Evolutionary conservation across 2,888 invertebrate genomes (phyloP).

Genomic region (Spialia ferax): DNA sequence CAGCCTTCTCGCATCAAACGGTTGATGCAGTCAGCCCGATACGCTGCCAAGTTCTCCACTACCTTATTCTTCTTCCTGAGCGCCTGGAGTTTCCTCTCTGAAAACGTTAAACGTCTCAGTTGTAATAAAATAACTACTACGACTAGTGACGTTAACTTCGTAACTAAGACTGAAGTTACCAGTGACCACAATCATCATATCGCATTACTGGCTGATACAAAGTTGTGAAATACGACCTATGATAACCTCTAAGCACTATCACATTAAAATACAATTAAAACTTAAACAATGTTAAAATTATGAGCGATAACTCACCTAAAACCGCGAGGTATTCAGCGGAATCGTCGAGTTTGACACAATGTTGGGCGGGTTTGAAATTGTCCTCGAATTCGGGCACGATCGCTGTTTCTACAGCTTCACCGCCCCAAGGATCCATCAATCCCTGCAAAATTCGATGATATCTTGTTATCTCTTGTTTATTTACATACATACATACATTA

Average conservation of each 20-base stretch:
- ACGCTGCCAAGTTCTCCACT: conserved; percentile 85
- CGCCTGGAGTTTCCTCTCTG: conserved; percentile 75
- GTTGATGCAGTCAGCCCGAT: conserved; percentile 87
- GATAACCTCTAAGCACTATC: conserved; percentile 42
- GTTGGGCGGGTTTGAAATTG: conserved; percentile 78
- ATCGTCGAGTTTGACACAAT: conserved; percentile 82
- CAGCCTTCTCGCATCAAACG: conserved; percentile 86
- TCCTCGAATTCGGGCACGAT: conserved; percentile 84
- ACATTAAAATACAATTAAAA: conserved; percentile 29
- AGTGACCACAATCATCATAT: conserved; percentile 10
- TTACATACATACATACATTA: conserved; percentile 17
- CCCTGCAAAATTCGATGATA: conserved; percentile 52
- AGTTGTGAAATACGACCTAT: conserved; percentile 35
- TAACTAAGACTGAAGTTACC: neutral
- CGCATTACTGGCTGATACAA: conserved; percentile 23
- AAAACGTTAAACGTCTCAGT: conserved; percentile 45
- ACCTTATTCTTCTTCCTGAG: conserved; percentile 83
- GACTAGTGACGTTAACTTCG: too few species aligned
- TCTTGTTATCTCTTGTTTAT: conserved; percentile 27
- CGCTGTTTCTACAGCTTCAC: conserved; percentile 59
- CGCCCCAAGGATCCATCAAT: conserved; percentile 85
- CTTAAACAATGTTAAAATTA: conserved; percentile 9
- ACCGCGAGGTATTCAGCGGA: conserved; percentile 89
- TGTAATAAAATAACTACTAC: neutral
- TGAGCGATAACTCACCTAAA: conserved; percentile 83